Percentiles rank a stretch among this genome's conserved stretches.
Conservation (phyloP, 2,888 invertebrate genomes). For the Brachynemurus nebulosus region DNA sequence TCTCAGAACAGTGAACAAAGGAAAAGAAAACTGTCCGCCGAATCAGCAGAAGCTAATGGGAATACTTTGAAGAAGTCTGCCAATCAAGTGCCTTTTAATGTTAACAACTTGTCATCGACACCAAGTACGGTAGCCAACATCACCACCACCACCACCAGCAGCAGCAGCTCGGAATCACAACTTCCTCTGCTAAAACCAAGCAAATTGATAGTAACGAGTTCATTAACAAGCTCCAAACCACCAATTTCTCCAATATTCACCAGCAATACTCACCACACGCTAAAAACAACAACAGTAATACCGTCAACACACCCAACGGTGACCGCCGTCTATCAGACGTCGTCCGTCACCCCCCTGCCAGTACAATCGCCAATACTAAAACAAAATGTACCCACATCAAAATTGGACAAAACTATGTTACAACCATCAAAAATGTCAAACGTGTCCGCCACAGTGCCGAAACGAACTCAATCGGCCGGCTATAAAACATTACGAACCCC, state of each 20-base stretch:
- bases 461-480: conserved; percentile 28
- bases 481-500: conserved; percentile 45
- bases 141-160: conserved; percentile 6
- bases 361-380: conserved; percentile 13
- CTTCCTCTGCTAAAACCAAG: conserved; percentile 3
- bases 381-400: no score
- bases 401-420: conserved; percentile 8
- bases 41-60: background rate
- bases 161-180: no score
- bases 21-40: background rate
- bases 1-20: background rate
- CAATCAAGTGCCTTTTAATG: background rate
- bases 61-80: background rate
- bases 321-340: conserved; percentile 11
- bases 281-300: conserved; percentile 20
- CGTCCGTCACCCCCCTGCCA: conserved; percentile 12
- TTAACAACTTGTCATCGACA: conserved; percentile 1
- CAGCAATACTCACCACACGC: conserved; percentile 27
- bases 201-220: conserved; percentile 3
- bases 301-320: background rate
- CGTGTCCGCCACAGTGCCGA: conserved; percentile 1
- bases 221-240: conserved; percentile 9
- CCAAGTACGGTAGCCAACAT: conserved; percentile 12
- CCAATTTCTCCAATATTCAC: conserved; percentile 19
- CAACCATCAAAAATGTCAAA: conserved; percentile 17